phyloP scores from a whole-genome alignment of 2,888 invertebrate genomes.

The Parapristionchus giblindavisi region DNA sequence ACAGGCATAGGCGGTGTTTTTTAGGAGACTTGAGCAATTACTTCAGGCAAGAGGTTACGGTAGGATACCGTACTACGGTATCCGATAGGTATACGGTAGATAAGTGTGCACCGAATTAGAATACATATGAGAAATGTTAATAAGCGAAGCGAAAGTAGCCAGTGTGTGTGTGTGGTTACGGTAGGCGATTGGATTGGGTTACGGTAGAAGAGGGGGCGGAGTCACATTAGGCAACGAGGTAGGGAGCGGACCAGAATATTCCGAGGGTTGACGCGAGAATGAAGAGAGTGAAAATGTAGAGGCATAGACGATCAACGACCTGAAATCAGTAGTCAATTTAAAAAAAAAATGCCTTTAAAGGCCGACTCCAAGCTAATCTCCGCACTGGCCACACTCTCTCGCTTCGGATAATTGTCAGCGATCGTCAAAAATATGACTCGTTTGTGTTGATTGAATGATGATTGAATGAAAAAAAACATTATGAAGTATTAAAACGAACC shows the following conservation, averaged over 20 bases:
- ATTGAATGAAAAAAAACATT: no score
- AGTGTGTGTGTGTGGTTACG: neutral
- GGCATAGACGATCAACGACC: constrained; percentile 69
- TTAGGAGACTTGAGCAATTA: constrained; percentile 3
- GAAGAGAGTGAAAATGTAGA: constrained; percentile 68
- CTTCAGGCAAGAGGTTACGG: constrained; percentile 27
- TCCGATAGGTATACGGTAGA: constrained; percentile 9
- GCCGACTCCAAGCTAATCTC: no score
- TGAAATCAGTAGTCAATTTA: constrained; percentile 24
- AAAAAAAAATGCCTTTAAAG: neutral
- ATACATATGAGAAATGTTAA: constrained; percentile 1
- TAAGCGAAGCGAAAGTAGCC: neutral
- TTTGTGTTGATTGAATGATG: no score
- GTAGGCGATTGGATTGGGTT: constrained; percentile 11
- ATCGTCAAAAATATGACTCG: no score
- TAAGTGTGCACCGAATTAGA: no score
- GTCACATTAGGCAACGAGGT: constrained; percentile 61
- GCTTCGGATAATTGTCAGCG: no score
- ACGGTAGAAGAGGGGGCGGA: neutral
- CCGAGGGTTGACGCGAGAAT: constrained; percentile 65
- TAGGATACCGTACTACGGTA: neutral
- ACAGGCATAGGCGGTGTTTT: constrained; percentile 26
- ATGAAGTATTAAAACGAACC: no score
- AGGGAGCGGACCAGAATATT: constrained; percentile 69
- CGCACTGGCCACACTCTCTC: no score